Evolutionary conservation across 2,113 vertebrate genomes (phyloP).

Genomic region (Gymnocephalus cernua): DNA sequence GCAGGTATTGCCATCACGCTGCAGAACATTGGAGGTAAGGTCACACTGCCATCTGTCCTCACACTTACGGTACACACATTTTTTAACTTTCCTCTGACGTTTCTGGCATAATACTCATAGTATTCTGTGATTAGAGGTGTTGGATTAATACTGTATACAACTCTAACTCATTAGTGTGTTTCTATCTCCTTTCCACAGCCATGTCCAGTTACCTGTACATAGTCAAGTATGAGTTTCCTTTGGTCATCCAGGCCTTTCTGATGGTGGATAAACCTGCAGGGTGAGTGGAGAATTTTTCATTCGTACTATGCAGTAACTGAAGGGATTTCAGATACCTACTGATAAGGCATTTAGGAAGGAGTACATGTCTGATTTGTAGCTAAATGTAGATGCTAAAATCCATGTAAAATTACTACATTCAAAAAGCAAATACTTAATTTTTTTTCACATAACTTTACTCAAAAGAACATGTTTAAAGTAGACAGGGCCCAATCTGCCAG

Average conservation of each 20-base stretch:
- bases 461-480: background rate
- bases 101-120: conserved; percentile 36
- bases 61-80: background rate
- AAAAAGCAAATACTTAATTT: background rate
- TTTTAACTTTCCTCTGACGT: background rate
- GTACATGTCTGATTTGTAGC: background rate
- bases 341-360: background rate
- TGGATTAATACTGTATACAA: background rate
- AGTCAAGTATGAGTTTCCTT: conserved; percentile 95
- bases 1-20: conserved; percentile 92
- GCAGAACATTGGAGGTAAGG: conserved; percentile 95
- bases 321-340: background rate
- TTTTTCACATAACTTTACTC: background rate
- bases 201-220: conserved; percentile 99
- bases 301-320: background rate
- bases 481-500: too few species aligned
- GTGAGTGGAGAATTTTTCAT: conserved; percentile 66
- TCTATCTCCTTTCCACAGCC: conserved; percentile 80
- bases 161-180: background rate
- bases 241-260: conserved; percentile 91
- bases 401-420: background rate
- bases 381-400: background rate
- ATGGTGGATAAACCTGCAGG: conserved; percentile 79
- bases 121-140: background rate
- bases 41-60: conserved; percentile 8